Evolutionary conservation across 2,888 invertebrate species (phyloP), one percentile per base, ranked within the genome.

Genomic region (Drosophila meridionalis): DNA sequence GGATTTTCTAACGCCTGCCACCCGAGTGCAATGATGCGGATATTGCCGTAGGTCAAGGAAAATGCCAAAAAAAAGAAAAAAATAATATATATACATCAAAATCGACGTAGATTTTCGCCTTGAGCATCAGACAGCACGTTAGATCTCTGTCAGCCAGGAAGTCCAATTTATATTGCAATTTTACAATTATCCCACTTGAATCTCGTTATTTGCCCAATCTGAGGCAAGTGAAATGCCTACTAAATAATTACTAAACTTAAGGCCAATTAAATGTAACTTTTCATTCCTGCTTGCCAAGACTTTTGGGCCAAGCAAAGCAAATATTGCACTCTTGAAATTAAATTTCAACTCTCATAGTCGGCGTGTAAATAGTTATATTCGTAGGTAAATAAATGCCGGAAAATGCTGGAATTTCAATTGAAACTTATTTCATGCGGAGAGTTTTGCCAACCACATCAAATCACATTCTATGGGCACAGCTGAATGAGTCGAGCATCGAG

Each of bases 21-120:
- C 5, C 30, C n/a, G 26, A 59, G n/a, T 40, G 57, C 63, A 48
- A 40, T 55, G 61, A 76, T 67, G 76, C 67, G 40, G 55, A 50
- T 36, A 47, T 67, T 67, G 55, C 61, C 38, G n/a, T 56, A 43
- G 66, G 80, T 64, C 81, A 64, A 56, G 45, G 34, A 40, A 52
- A 45, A 56, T 12, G 34, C 28, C 0, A 11, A 30, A 60, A 40
- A 30, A 26, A 20, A 20, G 1, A 38, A 38, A 38, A 4, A 34
- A 52, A 48, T 45, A 14, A n/a, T 8, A 11, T 28, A 26, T n/a
- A 14, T n/a, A 34, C 28, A 43, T 38, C 11, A 28, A 34, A 50
- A 62, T 52, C 45, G 63, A 62, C 45, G 42, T 55, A 2, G 11
- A 30, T 26, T 67, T 50, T 20, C 32, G 8, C 4, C n/a, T 32